Base-by-base conservation (phyloP, 2,888 invertebrate genomes). In the Hermaeophaga mercurialis region DNA sequence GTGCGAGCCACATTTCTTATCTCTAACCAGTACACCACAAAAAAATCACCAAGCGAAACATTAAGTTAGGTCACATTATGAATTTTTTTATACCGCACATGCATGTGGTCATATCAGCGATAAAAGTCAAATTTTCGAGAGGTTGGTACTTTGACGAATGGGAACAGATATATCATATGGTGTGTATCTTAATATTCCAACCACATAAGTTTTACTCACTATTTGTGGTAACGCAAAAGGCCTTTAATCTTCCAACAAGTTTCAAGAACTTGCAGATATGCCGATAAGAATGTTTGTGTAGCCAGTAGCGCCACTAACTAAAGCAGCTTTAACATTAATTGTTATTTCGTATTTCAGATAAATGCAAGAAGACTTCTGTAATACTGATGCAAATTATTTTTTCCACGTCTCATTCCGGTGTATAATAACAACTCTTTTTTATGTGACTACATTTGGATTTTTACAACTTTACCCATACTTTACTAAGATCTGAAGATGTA, bases 141-240 rank as follows among this genome's bases (percentile, higher is more conserved):
- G 11, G 11, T 11, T 9, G 11, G 11, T 19, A 24, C 38, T 34
- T 24, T 49, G 49, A 41, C 28, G 31, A 50, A 34, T 34, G 54
- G 33, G 33, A 46, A 45, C 58, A 49, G 54, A 58, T 54, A 48
- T 44, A 52, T 59, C 52, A 55, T 52, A 54, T 59, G 58, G 58
- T 59, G 52, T 48, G 48, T 46, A 43, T 59, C 58, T 59, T 55
- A 59, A 59, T 59, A 59, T 59, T 59, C 58, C 17, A 55, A 44
- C 52, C 58, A 48, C 58, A 55, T 44, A 55, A 47, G 58, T 49
- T 24, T 15, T 36, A 36, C 15, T 36, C 17, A 36, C 36, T 8
- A 14, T 8, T 17, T 36, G 14, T 14, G 14, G 36, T 15, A 17
- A 36, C 14, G 8, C 8, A 34, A 36, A 3, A 9, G 3, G 9